phyloP scores from a whole-genome alignment of 2,888 invertebrate species.

The Oxytorus armatus region DNA sequence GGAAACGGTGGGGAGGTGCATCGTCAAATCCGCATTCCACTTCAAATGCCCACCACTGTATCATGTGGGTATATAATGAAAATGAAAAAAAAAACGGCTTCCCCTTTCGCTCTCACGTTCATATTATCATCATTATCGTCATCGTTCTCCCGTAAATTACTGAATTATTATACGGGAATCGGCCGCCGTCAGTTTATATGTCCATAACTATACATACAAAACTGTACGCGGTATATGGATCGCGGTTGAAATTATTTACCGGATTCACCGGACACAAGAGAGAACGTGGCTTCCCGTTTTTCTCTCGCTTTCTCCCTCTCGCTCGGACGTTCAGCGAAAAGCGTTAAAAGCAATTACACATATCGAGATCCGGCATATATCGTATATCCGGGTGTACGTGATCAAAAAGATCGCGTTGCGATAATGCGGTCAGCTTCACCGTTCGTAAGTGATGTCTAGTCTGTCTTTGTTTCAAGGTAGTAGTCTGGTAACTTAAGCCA shows the following conservation, averaged over 20 bases:
- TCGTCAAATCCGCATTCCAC: too few species aligned
- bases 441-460: too few species aligned
- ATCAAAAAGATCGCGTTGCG: neutral
- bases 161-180: slow-evolving; percentile 57
- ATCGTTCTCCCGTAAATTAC: slow-evolving; percentile 61
- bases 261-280: slow-evolving; percentile 37
- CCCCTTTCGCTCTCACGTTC: slow-evolving; percentile 54
- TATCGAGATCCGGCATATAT: slow-evolving; percentile 10
- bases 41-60: too few species aligned
- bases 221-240: slow-evolving; percentile 11
- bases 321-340: slow-evolving; percentile 19
- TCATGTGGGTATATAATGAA: too few species aligned
- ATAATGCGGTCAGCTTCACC: neutral
- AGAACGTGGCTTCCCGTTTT: too few species aligned
- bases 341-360: slow-evolving; percentile 51
- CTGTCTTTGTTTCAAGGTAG: too few species aligned
- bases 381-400: neutral
- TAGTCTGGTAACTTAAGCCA: too few species aligned
- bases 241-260: slow-evolving; percentile 59
- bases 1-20: too few species aligned
- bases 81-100: slow-evolving; percentile 22
- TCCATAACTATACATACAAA: slow-evolving; percentile 33
- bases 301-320: slow-evolving; percentile 27
- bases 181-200: slow-evolving; percentile 40
- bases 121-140: slow-evolving; percentile 65